Evolutionary conservation across 1,140 invertebrate genomes (phyloP).

Genomic region (Drosophila asahinai): DNA sequence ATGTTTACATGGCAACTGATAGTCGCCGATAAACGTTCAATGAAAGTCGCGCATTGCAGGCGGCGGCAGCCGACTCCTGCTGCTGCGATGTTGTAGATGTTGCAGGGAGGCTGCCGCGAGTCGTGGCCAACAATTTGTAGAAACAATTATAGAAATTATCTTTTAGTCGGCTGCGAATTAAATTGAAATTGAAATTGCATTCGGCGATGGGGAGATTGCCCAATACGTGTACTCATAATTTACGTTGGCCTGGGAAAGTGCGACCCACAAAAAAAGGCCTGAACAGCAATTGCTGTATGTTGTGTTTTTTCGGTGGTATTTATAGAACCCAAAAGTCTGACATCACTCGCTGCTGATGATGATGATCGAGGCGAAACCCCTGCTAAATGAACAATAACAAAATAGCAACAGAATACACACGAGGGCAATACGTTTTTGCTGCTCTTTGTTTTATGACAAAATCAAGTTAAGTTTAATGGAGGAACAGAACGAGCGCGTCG

Average conservation of each 20-base stretch:
- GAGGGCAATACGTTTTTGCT: conserved; percentile 20
- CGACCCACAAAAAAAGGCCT: conserved; percentile 54
- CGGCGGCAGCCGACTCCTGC: conserved; percentile 12
- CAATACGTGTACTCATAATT: conserved; percentile 38
- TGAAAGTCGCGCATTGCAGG: conserved; percentile 62
- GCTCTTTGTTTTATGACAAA: conserved; percentile 61
- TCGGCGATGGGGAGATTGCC: conserved; percentile 57
- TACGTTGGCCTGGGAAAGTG: conserved; percentile 50
- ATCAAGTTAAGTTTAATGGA: conserved; percentile 68
- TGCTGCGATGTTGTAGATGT: conserved; percentile 28
- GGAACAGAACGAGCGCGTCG: conserved; percentile 39
- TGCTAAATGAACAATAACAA: conserved; percentile 59
- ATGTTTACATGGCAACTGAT: conserved; percentile 83
- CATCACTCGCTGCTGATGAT: conserved; percentile 49
- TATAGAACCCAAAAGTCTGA: conserved; percentile 76
- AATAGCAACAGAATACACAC: conserved; percentile 26
- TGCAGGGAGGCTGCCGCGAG: conserved; percentile 37
- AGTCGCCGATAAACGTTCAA: conserved; percentile 80
- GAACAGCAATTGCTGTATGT: conserved; percentile 47
- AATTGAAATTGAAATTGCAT: conserved; percentile 84
- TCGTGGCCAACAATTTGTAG: conserved; percentile 80
- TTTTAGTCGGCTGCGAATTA: conserved; percentile 75
- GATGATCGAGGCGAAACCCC: conserved; percentile 57
- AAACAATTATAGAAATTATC: conserved; percentile 84
- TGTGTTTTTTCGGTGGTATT: conserved; percentile 48